Evolutionary conservation across 2,888 invertebrate genomes (phyloP), one percentile per base, ranked within the genome.

Genomic region (Philereme transversata): DNA sequence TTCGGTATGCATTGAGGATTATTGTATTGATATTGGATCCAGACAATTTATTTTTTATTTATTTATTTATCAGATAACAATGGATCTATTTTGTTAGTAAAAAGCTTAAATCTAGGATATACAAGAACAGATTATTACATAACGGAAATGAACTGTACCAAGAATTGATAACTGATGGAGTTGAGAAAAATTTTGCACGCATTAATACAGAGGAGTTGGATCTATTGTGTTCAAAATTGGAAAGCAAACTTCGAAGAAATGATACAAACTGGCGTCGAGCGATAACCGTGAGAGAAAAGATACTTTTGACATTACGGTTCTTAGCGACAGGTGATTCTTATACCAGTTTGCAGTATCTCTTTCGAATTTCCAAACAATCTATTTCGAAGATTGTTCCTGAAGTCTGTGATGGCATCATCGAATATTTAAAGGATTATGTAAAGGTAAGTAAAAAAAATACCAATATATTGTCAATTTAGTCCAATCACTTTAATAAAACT

Each of bases 261-360:
- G 65, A 69, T 69, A 71, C 70, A 66, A 70, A 69, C 47, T 69
- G 64, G 63, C 43, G 69, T 49, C 62, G 65, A 62, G 65, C 65
- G 61, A 71, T 71, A 51, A 66, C 69, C 63, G 65, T 66, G 48
- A 68, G 65, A 60, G 69, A 69, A 65, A 71, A 65, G 63, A 50
- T 69, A 68, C 38, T 61, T 62, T 41, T 67, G 33, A 71, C 68
- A 60, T 62, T 68, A 9, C 58, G 69, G 61, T 71, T 69, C 60
- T 65, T 71, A 67, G 69, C 68, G 38, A 69, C 51, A 58, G 72
- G 70, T 58, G 72, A 70, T 68, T 72, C 72, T 4, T 70, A 69
- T 52, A 51, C 50, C 52, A 70, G 70, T n/a, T n/a, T n/a, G n/a
- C n/a, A n/a, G n/a, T n/a, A n/a, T n/a, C n/a, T n/a, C n/a, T n/a